These are phyloP conservation scores for Brachyptera putata DNA, from an alignment of 2,888 invertebrate genomes.

Conservation along the genomic window DNA sequence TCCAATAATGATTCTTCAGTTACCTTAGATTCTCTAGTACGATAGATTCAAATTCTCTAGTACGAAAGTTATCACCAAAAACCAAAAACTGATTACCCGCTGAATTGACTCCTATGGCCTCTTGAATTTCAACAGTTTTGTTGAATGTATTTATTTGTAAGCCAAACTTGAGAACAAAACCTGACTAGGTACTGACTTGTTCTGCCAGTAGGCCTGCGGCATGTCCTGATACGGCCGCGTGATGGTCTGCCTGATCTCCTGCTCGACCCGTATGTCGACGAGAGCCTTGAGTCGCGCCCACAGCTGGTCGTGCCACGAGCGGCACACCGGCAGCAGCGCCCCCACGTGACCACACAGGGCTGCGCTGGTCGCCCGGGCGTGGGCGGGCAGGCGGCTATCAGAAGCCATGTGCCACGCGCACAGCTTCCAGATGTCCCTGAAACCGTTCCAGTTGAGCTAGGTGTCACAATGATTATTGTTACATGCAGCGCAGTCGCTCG, in stretches of 20 bases:
- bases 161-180: no score
- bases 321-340: constrained; percentile 68
- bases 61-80: no score
- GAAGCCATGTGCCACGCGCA: constrained; percentile 53
- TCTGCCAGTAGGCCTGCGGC: constrained; percentile 66
- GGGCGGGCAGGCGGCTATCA: constrained; percentile 39
- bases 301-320: constrained; percentile 84
- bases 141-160: no score
- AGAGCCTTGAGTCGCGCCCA: constrained; percentile 84
- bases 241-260: constrained; percentile 61
- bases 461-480: no score
- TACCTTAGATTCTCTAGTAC: no score
- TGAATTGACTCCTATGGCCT: no score
- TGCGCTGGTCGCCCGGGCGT: constrained; percentile 64
- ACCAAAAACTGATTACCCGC: no score
- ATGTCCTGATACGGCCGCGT: constrained; percentile 52
- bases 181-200: constrained; percentile 46
- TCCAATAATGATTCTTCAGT: no score
- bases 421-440: constrained; percentile 53
- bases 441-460: constrained; percentile 16
- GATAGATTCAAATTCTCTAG: no score
- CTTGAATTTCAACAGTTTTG: no score
- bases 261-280: constrained; percentile 81
- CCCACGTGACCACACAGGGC: constrained; percentile 79
- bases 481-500: background rate